Base-by-base conservation (phyloP, 1,140 invertebrate genomes). In the Calephelis virginiensis region DNA sequence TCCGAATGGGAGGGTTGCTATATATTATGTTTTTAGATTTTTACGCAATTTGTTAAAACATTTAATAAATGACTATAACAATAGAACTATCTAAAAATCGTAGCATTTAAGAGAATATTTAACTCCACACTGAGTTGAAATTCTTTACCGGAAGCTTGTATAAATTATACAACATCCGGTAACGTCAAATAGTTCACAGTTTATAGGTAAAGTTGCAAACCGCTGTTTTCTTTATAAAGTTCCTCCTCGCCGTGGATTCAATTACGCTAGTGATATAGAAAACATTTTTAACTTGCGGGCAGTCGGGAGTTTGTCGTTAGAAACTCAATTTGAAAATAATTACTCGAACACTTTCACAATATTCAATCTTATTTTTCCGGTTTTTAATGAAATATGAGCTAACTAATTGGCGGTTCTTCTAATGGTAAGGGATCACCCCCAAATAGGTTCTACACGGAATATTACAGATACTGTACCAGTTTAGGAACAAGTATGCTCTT, bases 111-210 rank as follows among this genome's bases (percentile, higher is more conserved):
- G 17, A 17, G 3, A 3, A 17, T 17, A 17, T 17, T 0, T 3
- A 17, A 17, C 17, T 17, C 17, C 17, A 17, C 60, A 61, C 70
- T 64, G 61, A 49, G 45, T 63, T 61, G 37, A 66, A 65, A 68
- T 70, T 69, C 68, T 64, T 63, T 49, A n/a, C 14, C 60, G 66
- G 64, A 49, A 68, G 69, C 72, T 73, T 63, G 72, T 69, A 73
- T 73, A 73, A 73, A 76, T 76, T 76, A 76, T 74, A 64, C 72
- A 64, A 76, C 72, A 73, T 73, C 40, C 40, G 40, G 40, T 43
- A 8, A 43, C 40, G 40, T 43, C 69, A 71, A 74, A 76, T 76
- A 76, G 74, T 76, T 76, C 67, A 64, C 66, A 62, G 69, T 76
- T 73, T 70, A 66, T 70, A 70, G 69, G 68, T 64, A 71, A 73